Evolutionary conservation across 2,113 vertebrate genomes (phyloP).

Genomic region (Chaetorhynchus papuensis): DNA sequence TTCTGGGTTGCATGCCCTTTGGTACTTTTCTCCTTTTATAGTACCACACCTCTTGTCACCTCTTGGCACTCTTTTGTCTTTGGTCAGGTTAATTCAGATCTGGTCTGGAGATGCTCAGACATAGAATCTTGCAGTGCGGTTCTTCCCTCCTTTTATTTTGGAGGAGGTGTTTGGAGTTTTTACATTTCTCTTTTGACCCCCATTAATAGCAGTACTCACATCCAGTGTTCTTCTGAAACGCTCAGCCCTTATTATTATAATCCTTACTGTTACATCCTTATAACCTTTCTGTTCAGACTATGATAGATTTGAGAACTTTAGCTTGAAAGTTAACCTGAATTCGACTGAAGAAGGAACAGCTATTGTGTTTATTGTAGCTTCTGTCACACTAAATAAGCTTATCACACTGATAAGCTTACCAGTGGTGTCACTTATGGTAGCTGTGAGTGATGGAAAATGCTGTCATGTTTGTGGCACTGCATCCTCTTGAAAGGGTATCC

Average conservation of each 20-base stretch:
- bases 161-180: rapidly evolving
- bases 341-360: neutral
- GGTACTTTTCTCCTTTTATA: neutral
- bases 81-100: neutral
- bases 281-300: neutral
- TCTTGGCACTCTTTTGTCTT: neutral
- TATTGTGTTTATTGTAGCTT: neutral
- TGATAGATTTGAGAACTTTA: neutral
- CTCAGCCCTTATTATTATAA: neutral
- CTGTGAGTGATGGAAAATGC: neutral
- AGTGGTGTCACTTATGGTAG: neutral
- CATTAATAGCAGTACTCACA: neutral
- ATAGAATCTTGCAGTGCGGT: rapidly evolving
- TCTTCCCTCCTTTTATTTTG: neutral
- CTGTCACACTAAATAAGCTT: neutral
- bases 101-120: neutral
- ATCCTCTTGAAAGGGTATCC: neutral
- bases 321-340: neutral
- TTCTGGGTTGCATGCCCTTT: neutral
- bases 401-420: neutral
- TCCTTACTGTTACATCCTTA: neutral
- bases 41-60: neutral
- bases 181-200: neutral
- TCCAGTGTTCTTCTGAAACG: neutral
- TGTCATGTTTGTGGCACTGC: rapidly evolving